These are phyloP conservation scores for Microcebus tavaratra DNA, from an alignment of 2,113 vertebrate species.

Conservation along the genomic window DNA sequence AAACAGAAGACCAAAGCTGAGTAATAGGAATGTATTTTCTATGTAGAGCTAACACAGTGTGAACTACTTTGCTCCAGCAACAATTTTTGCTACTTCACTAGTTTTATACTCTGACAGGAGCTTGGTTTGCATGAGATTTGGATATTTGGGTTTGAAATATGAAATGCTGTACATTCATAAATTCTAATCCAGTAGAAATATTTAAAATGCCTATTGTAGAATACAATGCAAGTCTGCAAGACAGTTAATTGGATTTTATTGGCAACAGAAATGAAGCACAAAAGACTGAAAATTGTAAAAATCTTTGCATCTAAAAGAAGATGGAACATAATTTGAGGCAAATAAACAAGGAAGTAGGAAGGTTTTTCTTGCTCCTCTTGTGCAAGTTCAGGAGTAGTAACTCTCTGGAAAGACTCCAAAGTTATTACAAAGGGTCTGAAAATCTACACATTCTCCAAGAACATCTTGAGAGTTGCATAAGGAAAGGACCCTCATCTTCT, in stretches of 20 bases:
- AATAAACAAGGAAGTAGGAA: neutral
- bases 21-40: slow-evolving; percentile 20
- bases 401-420: neutral
- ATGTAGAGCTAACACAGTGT: slow-evolving; percentile 5
- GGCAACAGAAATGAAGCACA: neutral
- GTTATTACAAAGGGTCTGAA: neutral
- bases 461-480: neutral
- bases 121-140: slow-evolving; percentile 41
- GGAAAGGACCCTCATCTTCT: neutral
- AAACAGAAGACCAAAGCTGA: slow-evolving; percentile 66
- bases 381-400: neutral
- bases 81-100: slow-evolving; percentile 42
- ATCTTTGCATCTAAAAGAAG: slow-evolving; percentile 11
- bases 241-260: slow-evolving; percentile 36
- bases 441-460: neutral
- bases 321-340: slow-evolving; percentile 3
- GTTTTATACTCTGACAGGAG: slow-evolving; percentile 34
- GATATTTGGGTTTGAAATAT: slow-evolving; percentile 35
- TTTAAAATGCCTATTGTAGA: slow-evolving; percentile 53
- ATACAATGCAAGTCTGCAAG: neutral
- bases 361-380: neutral
- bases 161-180: neutral
- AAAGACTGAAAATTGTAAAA: neutral
- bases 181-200: slow-evolving; percentile 33
- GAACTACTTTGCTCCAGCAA: slow-evolving; percentile 50